A percentile compares a stretch with the other conserved stretches of the same genome.
Evolutionary conservation across 2,797 vertebrate genomes (phyloP).

Genomic region (Paramormyrops hopkinsi): DNA sequence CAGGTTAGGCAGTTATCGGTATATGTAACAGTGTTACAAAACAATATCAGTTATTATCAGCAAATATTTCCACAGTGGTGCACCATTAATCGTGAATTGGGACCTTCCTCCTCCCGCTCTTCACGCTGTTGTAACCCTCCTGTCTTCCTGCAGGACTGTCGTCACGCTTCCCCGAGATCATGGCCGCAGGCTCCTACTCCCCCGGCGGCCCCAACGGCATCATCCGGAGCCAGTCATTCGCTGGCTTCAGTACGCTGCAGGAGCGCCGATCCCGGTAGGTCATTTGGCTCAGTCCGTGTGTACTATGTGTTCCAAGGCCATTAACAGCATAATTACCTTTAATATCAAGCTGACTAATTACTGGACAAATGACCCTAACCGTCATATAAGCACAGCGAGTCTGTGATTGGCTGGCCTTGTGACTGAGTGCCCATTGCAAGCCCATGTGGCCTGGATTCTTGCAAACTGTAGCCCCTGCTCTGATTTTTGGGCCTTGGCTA

Average conservation of each 20-base stretch:
- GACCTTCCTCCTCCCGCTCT: not conserved
- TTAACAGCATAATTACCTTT: not conserved
- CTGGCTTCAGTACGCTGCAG: constrained; percentile 93
- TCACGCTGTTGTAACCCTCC: not conserved
- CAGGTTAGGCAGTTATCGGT: not conserved
- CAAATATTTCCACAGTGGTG: not conserved
- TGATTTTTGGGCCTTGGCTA: not conserved
- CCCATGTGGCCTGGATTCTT: not conserved
- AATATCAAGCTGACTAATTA: not conserved
- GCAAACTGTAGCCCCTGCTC: not conserved
- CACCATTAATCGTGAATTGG: not conserved
- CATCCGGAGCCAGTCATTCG: constrained; percentile 97
- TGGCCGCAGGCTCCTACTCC: constrained; percentile 87
- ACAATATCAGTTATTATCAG: not conserved
- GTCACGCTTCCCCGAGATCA: constrained; percentile 81
- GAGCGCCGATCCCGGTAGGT: constrained; percentile 82
- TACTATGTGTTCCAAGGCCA: not conserved
- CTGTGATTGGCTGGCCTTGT: not conserved
- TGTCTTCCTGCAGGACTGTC: constrained; percentile 71
- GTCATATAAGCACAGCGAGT: not conserved
- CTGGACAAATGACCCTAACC: not conserved
- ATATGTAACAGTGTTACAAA: not conserved
- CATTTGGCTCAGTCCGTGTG: no score
- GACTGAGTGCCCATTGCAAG: not conserved
- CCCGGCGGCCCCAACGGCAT: constrained; percentile 95